phyloP scores from a whole-genome alignment of 2,113 vertebrate species.

The Ceyx margarethae region DNA sequence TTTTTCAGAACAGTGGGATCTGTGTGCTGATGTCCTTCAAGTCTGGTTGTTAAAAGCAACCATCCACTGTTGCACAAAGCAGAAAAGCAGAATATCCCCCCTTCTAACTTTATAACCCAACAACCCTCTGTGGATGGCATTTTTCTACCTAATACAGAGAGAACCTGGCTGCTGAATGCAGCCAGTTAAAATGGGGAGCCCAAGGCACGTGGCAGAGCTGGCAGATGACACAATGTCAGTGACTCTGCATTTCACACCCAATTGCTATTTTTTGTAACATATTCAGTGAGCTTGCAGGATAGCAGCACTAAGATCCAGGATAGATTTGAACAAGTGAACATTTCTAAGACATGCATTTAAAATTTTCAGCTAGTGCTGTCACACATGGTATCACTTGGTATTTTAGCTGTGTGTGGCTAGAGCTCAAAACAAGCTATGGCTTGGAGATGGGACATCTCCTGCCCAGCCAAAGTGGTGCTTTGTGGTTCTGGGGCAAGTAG shows the following conservation, averaged over 20 bases:
- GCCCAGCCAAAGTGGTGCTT: not conserved
- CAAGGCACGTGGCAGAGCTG: not conserved
- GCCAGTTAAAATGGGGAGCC: accelerated
- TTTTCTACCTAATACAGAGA: not conserved
- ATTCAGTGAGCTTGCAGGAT: not conserved
- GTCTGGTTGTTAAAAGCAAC: not conserved
- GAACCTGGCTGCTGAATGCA: not conserved
- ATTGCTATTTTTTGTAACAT: not conserved
- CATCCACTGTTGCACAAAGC: accelerated
- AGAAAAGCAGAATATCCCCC: not conserved
- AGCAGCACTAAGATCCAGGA: not conserved
- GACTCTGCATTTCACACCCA: not conserved
- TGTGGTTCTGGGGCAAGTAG: not conserved
- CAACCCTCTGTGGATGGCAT: not conserved
- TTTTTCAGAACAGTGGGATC: not conserved
- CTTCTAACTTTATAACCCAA: not conserved
- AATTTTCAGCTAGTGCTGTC: not conserved
- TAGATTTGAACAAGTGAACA: not conserved
- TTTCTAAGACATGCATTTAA: not conserved
- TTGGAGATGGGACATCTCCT: not conserved
- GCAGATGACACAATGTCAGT: not conserved
- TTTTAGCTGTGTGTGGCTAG: not conserved
- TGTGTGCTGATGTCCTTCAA: not conserved
- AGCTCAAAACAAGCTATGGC: not conserved
- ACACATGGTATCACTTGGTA: not conserved